A percentile compares a stretch with the other conserved stretches of the same genome.
phyloP scores from a whole-genome alignment of 2,113 vertebrate species.

The Mus spicilegus region DNA sequence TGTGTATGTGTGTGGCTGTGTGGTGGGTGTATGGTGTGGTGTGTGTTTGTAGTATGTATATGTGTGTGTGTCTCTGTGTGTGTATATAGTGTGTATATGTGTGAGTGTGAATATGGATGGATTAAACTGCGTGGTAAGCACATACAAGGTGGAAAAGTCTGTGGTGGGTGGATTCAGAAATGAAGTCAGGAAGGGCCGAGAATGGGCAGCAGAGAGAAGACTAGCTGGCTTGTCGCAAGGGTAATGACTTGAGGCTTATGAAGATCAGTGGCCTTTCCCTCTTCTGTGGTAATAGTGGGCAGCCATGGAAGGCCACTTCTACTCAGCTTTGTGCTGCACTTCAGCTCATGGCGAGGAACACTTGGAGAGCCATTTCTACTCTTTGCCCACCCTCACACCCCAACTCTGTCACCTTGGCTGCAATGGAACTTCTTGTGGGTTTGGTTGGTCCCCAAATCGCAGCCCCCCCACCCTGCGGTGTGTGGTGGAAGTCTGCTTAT shows the following conservation, averaged over 20 bases:
- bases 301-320: background rate
- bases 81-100: too few relatives aligned
- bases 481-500: background rate
- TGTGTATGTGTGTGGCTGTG: too few relatives aligned
- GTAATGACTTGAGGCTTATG: background rate
- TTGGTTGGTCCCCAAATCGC: background rate
- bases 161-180: constrained; percentile 33
- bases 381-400: background rate
- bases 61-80: background rate
- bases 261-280: background rate
- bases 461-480: background rate
- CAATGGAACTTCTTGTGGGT: constrained; percentile 9
- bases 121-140: constrained; percentile 7
- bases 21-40: too few relatives aligned
- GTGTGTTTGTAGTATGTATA: too few relatives aligned
- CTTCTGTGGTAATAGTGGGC: background rate
- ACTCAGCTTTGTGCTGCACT: background rate
- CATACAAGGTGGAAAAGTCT: constrained; percentile 38
- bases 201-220: constrained; percentile 3
- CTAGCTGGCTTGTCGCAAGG: constrained; percentile 11
- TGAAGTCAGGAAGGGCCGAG: constrained; percentile 44
- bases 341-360: background rate
- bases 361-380: background rate
- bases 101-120: background rate
- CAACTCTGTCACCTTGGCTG: constrained; percentile 32